Base-by-base conservation (phyloP, 2,113 vertebrate species). In the Podarcis muralis region DNA sequence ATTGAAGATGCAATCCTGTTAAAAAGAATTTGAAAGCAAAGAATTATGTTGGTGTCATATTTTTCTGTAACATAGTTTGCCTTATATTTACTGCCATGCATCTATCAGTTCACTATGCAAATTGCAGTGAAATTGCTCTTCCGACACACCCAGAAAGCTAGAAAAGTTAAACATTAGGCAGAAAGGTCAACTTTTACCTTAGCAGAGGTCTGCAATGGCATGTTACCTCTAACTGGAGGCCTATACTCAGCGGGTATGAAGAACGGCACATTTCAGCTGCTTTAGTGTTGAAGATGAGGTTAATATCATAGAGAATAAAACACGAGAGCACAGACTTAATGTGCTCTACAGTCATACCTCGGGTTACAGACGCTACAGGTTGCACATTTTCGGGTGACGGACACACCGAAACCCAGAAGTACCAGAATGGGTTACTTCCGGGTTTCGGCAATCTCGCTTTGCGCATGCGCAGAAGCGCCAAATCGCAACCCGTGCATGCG, bases 1-100 rank as follows among this genome's bases (percentile, higher is more conserved):
- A 98, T 97, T 96, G 95, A 98, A 97, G 90, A 95, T 90, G 83
- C 82, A 88, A 78, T 92, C 94, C 91, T 95, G 94, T 89, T 89
- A 62, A 62, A 93, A 92, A 53, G 9, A 53, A 53, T 11, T 53
- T 53, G 9, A 53, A 85, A 86, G 30, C 82, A 57, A 90, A 92
- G 3, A 27, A 92, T 90, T 48, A 92, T 74, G 40, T 27, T 40
- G 65, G 81, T 89, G 74, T 0, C 0, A 6, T n/a, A 77, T 68
- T 85, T 89, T 89, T 16, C 27, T 35, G 16, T 12, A 1, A 53
- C 90, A 68, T 59, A 72, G 48, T 53, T 12, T 53, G 48, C 48
- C 48, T 53, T 53, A 2, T 12, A 53, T 53, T 53, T 53, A 53
- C 48, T 53, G 48, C 48, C 2, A 53, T 12, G 48, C 48, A n/a